Conservation (phyloP, 2,797 vertebrate species). For the Notamacropus eugenii region DNA sequence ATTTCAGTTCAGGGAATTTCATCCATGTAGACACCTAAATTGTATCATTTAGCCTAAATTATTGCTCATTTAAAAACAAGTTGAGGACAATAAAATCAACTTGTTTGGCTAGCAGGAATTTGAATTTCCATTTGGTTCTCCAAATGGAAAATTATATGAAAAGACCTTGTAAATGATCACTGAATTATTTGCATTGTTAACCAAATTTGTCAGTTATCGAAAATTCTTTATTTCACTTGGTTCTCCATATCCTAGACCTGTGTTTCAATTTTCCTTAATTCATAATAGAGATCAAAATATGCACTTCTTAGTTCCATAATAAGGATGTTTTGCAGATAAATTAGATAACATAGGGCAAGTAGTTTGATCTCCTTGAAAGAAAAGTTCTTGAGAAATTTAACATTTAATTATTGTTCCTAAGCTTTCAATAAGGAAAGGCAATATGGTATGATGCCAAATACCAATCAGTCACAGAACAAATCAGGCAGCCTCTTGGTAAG, state of each 20-base stretch:
- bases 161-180: not conserved
- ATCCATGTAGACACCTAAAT: not conserved
- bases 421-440: constrained; percentile 69
- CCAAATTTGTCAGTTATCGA: not conserved
- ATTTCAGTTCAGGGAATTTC: not conserved
- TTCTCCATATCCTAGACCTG: not conserved
- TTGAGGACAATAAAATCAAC: not conserved
- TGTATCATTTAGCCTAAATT: not conserved
- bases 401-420: constrained; percentile 81
- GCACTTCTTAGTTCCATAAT: constrained; percentile 45
- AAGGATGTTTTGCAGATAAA: constrained; percentile 64
- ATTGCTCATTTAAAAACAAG: not conserved
- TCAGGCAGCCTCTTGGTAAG: constrained; percentile 77
- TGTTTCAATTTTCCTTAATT: not conserved
- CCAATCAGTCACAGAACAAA: constrained; percentile 72
- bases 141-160: not conserved
- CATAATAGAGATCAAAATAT: constrained; percentile 52
- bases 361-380: constrained; percentile 79
- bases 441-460: constrained; percentile 76
- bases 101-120: not conserved
- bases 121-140: not conserved
- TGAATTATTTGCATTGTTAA: not conserved
- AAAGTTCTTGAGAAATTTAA: constrained; percentile 80
- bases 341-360: constrained; percentile 82
- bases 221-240: not conserved